Evolutionary conservation across 1,140 invertebrate genomes (phyloP).

Genomic region (Eriosoma lanigerum): DNA sequence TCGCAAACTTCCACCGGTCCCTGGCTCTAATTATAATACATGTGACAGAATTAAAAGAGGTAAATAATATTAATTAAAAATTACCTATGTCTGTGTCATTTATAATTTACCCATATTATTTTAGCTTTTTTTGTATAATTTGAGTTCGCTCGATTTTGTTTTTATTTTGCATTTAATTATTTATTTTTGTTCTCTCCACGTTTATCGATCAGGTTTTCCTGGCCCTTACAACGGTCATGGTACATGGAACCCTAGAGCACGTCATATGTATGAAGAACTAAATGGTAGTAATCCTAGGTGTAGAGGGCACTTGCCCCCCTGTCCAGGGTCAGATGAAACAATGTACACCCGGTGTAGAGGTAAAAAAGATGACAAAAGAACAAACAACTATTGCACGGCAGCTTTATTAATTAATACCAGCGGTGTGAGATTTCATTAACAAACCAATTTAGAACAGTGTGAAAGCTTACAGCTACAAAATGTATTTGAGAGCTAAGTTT

Average conservation of each 20-base stretch:
- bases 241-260: conserved; percentile 78
- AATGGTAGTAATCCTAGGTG: conserved; percentile 64
- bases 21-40: conserved; percentile 88
- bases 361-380: conserved; percentile 48
- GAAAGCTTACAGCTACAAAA: conserved; percentile 20
- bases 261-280: conserved; percentile 84
- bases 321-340: conserved; percentile 65
- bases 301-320: conserved; percentile 63
- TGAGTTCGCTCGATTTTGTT: conserved; percentile 38
- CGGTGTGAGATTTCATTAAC: conserved; percentile 41
- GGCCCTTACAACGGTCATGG: conserved; percentile 58
- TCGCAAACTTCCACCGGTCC: conserved; percentile 84
- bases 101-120: conserved; percentile 20
- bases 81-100: conserved; percentile 6
- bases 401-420: conserved; percentile 44
- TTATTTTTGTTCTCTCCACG: conserved; percentile 52
- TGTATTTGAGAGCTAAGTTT: background rate
- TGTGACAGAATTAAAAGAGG: conserved; percentile 90
- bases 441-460: conserved; percentile 34
- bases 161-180: conserved; percentile 51
- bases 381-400: conserved; percentile 30
- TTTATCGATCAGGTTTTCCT: conserved; percentile 54
- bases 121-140: conserved; percentile 45
- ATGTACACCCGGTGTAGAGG: conserved; percentile 58
- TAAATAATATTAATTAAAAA: conserved; percentile 54